phyloP scores from a whole-genome alignment of 2,797 vertebrate genomes.

The Xiphophorus birchmanni region DNA sequence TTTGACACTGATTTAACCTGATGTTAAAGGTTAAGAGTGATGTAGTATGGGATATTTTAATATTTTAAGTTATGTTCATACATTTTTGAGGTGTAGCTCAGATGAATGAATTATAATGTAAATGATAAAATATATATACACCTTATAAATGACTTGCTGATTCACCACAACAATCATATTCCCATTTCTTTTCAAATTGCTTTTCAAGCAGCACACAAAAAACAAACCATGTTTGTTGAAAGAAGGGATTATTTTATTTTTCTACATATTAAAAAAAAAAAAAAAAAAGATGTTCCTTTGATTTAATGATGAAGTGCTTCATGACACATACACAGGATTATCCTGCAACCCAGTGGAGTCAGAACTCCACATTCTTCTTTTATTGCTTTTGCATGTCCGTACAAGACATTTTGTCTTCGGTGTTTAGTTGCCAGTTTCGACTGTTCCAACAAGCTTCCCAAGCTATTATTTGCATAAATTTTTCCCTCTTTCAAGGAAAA shows the following conservation, averaged over 20 bases:
- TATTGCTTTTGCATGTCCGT: constrained; percentile 63
- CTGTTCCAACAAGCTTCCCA: constrained; percentile 68
- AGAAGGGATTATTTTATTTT: constrained; percentile 32
- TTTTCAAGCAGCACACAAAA: constrained; percentile 4
- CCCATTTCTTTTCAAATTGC: background rate
- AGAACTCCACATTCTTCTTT: constrained; percentile 61
- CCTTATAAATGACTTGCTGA: background rate
- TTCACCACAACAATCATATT: background rate
- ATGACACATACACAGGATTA: constrained; percentile 35
- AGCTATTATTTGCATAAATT: constrained; percentile 72
- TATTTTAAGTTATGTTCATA: background rate
- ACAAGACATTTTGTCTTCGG: constrained; percentile 60
- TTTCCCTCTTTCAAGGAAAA: constrained; percentile 58
- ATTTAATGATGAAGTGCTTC: constrained; percentile 36
- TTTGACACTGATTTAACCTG: background rate
- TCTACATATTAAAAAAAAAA: constrained; percentile 29
- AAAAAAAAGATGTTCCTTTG: constrained; percentile 24
- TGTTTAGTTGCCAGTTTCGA: constrained; percentile 57
- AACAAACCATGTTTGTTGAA: constrained; percentile 1
- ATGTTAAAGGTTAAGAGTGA: background rate
- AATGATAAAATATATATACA: background rate
- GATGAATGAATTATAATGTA: background rate
- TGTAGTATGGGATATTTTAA: background rate
- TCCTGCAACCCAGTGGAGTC: constrained; percentile 31
- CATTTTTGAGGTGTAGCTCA: background rate